Conservation (phyloP, 2,888 invertebrate genomes). For the Tricholauxania praeusta region DNA sequence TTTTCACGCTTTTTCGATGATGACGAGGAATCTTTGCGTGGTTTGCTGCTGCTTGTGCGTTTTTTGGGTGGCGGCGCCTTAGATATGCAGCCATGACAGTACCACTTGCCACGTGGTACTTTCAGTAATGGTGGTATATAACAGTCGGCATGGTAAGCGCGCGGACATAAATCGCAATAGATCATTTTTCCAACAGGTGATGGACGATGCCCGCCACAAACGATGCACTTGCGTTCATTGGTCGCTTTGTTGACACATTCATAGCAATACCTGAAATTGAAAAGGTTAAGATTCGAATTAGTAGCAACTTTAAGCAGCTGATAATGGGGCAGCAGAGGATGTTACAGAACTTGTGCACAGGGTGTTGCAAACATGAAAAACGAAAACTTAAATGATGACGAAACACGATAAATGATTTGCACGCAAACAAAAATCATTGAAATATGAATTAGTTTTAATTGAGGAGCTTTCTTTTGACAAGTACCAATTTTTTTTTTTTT, state of each 20-base stretch:
- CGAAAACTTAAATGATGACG: neutral
- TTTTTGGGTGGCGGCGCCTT: conserved; percentile 85
- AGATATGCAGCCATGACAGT: conserved; percentile 87
- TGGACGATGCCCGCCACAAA: conserved; percentile 83
- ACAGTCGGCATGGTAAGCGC: conserved; percentile 94
- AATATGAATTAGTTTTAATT: no score
- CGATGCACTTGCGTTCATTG: conserved; percentile 92
- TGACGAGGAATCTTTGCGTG: conserved; percentile 65
- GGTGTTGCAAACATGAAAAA: conserved; percentile 14
- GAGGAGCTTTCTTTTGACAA: no score
- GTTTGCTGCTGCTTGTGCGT: conserved; percentile 73
- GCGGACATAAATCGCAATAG: conserved; percentile 89
- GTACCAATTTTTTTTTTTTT: neutral
- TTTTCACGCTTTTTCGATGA: conserved; percentile 66
- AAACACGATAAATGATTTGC: conserved; percentile 1
- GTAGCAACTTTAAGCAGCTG: neutral
- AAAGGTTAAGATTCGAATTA: neutral
- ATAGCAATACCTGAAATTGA: conserved; percentile 84
- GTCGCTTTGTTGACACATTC: conserved; percentile 95
- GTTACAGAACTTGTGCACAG: conserved; percentile 25
- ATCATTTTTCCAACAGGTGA: conserved; percentile 75
- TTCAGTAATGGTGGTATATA: conserved; percentile 87
- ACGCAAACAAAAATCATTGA: conserved; percentile 19
- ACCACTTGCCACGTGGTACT: conserved; percentile 89
- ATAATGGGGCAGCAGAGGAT: neutral